These are phyloP conservation scores for Asteroscopus sphinx DNA, from an alignment of 2,888 invertebrate species.

Conservation along the genomic window DNA sequence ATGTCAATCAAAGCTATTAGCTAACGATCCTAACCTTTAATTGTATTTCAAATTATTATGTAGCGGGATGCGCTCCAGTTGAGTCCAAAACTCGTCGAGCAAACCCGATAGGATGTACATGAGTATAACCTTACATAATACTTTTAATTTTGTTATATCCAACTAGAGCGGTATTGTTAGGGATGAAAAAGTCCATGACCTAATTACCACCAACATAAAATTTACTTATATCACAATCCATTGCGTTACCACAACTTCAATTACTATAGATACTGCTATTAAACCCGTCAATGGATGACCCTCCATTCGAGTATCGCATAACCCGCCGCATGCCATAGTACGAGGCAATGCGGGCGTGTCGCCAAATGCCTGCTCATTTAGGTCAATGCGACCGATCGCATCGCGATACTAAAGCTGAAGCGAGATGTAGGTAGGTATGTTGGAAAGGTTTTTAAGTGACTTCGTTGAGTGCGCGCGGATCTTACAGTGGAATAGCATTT, in stretches of 20 bases:
- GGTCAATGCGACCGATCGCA: conserved; percentile 77
- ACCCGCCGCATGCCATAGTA: conserved; percentile 26
- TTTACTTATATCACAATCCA: conserved; percentile 9
- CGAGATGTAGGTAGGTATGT: conserved; percentile 58
- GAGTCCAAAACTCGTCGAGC: no score
- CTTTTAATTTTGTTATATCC: no score
- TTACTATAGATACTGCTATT: conserved; percentile 38
- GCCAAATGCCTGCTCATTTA: conserved; percentile 85
- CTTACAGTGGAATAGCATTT: conserved; percentile 13
- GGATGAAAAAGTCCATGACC: no score
- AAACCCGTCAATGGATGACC: conserved; percentile 36
- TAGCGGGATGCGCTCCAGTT: no score
- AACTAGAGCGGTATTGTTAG: no score
- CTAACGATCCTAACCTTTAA: no score
- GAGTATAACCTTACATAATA: no score
- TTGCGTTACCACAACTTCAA: conserved; percentile 31
- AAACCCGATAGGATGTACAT: no score
- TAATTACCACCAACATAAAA: not conserved
- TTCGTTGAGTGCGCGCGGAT: conserved; percentile 30
- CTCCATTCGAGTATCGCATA: conserved; percentile 46
- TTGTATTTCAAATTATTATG: no score
- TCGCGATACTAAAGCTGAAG: conserved; percentile 55
- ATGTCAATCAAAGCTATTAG: no score
- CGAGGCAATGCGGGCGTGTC: conserved; percentile 48
- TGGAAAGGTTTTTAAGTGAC: conserved; percentile 63